Conservation (phyloP, 2,113 vertebrate species). For the Spheniscus mendiculus region DNA sequence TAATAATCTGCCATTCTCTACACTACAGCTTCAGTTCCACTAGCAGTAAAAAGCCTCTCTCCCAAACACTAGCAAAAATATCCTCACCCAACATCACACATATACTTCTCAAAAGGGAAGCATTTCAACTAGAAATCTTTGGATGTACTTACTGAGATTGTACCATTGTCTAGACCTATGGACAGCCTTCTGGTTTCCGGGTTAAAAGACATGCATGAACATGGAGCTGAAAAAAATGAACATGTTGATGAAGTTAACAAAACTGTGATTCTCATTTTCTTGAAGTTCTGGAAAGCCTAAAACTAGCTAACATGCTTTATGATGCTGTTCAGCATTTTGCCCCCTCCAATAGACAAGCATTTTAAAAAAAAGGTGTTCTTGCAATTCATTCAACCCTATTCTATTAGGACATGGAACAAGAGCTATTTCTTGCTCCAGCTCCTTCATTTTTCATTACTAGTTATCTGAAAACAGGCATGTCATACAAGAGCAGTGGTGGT, state of each 20-base stretch:
- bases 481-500: background rate
- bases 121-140: slow-evolving; percentile 76
- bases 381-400: slow-evolving; percentile 26
- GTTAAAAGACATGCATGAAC: slow-evolving; percentile 98
- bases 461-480: background rate
- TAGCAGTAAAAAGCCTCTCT: slow-evolving; percentile 1
- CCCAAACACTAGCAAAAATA: slow-evolving; percentile 40
- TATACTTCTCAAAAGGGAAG: slow-evolving; percentile 62
- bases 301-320: slow-evolving; percentile 27
- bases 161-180: slow-evolving; percentile 94
- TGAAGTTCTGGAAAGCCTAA: slow-evolving; percentile 58
- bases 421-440: background rate
- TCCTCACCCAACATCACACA: slow-evolving; percentile 49
- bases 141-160: slow-evolving; percentile 89
- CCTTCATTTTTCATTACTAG: background rate
- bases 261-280: slow-evolving; percentile 43
- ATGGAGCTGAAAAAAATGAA: slow-evolving; percentile 87
- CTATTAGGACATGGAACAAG: background rate
- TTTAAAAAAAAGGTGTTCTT: background rate
- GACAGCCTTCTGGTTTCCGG: slow-evolving; percentile 97
- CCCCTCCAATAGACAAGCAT: background rate
- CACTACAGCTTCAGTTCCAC: background rate
- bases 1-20: background rate
- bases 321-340: background rate
- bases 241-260: slow-evolving; percentile 81